Conservation (phyloP, 2,888 invertebrate genomes). For the Caenorhabditis sp. region DNA sequence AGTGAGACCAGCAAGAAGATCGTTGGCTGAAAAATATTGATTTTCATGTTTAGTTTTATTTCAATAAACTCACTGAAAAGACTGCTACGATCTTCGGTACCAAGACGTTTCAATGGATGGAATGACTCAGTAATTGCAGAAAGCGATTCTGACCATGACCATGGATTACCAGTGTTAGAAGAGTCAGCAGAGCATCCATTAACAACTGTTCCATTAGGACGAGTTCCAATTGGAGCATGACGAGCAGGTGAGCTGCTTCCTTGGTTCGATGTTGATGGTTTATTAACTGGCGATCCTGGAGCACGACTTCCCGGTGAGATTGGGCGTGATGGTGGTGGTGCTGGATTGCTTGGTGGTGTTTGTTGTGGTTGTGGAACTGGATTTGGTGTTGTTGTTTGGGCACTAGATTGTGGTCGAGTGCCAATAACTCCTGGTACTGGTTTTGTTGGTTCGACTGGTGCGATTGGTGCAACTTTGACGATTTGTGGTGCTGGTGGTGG, state of each 20-base stretch:
- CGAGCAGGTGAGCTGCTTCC: constrained; percentile 6
- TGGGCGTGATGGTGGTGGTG: not conserved
- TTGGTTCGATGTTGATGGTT: not conserved
- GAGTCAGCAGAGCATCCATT: constrained; percentile 8
- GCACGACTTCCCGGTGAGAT: constrained; percentile 7
- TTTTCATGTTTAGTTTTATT: not conserved
- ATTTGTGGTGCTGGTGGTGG: constrained; percentile 58
- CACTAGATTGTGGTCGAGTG: not conserved
- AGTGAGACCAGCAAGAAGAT: not conserved
- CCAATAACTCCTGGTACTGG: constrained; percentile 33
- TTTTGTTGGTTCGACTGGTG: constrained; percentile 31
- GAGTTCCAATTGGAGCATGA: constrained; percentile 36
- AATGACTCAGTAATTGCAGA: constrained; percentile 10
- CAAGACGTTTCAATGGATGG: constrained; percentile 5
- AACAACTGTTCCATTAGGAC: constrained; percentile 23
- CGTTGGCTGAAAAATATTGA: constrained; percentile 2
- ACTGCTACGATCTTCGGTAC: not conserved
- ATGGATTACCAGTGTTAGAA: constrained; percentile 5
- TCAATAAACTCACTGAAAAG: constrained; percentile 1
- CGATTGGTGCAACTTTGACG: constrained; percentile 31
- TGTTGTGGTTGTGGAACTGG: not conserved
- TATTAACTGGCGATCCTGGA: constrained; percentile 19
- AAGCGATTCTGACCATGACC: constrained; percentile 22
- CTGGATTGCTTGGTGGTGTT: not conserved
- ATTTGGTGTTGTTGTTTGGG: not conserved